Evolutionary conservation across 2,113 vertebrate genomes (phyloP), one percentile per base, ranked within the genome.

Genomic region (Chionomys nivalis): DNA sequence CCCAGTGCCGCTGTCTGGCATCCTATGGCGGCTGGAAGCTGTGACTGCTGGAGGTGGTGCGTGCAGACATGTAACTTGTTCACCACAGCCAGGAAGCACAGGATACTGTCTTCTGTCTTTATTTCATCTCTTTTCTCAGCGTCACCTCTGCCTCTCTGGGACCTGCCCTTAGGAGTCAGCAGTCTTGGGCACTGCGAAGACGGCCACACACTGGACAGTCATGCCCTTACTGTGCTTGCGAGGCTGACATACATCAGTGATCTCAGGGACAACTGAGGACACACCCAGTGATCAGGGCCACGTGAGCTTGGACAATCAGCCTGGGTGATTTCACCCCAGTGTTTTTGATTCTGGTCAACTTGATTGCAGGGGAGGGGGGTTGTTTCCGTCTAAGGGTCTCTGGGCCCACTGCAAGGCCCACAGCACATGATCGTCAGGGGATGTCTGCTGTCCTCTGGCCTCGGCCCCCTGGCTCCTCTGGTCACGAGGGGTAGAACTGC

Each of bases 401-500:
- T 23, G 28, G 21, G 61, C 23, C 58, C 16, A 24, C 4, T 17
- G 4, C 4, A 0, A 33, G 58, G 72, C 44, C 81, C 73, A 87
- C 1, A 7, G 89, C 39, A 47, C 39, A 42, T n/a, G 42, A 13
- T 7, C 6, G 2, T 19, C 5, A 19, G 44, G 7, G 55, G 17
- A 14, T 4, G 2, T 2, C 13, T 26, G 55, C 55, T 9, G 55
- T 12, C 11, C 68, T 63, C 36, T 28, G 21, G 17, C 26, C 42
- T 21, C 0, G 28, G 83, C 17, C 42, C 3, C 33, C 31, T 2
- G 58, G 44, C 49, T 16, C 42, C 21, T 14, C 1, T 23, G 76
- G 44, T 85, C 33, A 23, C 0, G 78, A 0, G 4, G 28, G 97
- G 98, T 99, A 99, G 89, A 99, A 99, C 31, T 96, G 98, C 58